Percentiles rank a stretch among this genome's conserved stretches.
phyloP scores from a whole-genome alignment of 2,797 vertebrate species.

The Lacerta agilis region DNA sequence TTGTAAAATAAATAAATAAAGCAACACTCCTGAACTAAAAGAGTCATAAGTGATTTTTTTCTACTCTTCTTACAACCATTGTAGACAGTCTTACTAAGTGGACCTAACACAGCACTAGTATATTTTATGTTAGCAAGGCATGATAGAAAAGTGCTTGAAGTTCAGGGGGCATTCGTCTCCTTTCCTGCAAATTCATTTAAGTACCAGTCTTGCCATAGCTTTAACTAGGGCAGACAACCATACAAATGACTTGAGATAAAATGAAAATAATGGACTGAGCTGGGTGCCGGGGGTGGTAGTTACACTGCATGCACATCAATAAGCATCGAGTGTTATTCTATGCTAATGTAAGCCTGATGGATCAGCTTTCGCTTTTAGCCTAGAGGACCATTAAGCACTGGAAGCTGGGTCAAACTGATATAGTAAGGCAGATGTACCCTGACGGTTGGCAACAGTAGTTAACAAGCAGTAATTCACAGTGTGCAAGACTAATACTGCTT shows the following conservation, averaged over 20 bases:
- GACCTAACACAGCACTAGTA: constrained; percentile 71
- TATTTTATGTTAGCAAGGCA: constrained; percentile 79
- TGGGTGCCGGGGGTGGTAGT: constrained; percentile 84
- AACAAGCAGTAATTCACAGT: constrained; percentile 77
- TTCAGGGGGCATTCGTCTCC: constrained; percentile 88
- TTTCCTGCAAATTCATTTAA: constrained; percentile 83
- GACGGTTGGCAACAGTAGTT: constrained; percentile 77
- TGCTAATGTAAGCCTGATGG: constrained; percentile 95
- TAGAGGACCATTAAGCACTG: constrained; percentile 91
- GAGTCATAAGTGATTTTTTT: constrained; percentile 72
- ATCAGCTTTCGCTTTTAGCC: constrained; percentile 90
- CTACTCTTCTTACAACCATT: constrained; percentile 66
- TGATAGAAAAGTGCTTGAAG: constrained; percentile 84
- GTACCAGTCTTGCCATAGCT: constrained; percentile 81
- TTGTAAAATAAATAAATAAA: constrained; percentile 75
- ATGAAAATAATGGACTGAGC: constrained; percentile 86
- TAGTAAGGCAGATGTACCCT: constrained; percentile 77
- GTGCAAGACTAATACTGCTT: constrained; percentile 71
- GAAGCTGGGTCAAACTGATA: constrained; percentile 85
- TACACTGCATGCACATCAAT: constrained; percentile 90
- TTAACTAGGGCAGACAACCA: constrained; percentile 85
- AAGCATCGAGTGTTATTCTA: constrained; percentile 88
- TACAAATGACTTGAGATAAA: constrained; percentile 87
- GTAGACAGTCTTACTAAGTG: constrained; percentile 73
- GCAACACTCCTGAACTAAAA: constrained; percentile 74